Percentiles rank a stretch among this genome's conserved stretches.
These are phyloP conservation scores for Xyliphius kryptos DNA, from an alignment of 2,113 vertebrate genomes.

Conservation along the genomic window DNA sequence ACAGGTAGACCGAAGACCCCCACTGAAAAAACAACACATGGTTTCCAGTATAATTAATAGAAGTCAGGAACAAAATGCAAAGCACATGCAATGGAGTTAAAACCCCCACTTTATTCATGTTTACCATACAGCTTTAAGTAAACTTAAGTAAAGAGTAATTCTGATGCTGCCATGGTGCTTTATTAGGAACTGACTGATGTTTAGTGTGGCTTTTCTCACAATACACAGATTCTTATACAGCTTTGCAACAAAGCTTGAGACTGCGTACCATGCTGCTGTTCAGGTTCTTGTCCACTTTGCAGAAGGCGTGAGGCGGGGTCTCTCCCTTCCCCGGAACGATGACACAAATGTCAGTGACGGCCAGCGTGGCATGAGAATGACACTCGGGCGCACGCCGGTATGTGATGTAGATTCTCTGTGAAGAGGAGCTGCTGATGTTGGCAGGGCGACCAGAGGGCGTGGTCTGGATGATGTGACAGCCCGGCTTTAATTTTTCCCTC, in stretches of 20 bases:
- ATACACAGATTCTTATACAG: neutral
- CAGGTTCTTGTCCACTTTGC: conserved; percentile 96
- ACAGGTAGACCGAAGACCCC: conserved; percentile 93
- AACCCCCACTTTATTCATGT: neutral
- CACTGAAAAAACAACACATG: conserved; percentile 67
- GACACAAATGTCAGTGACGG: conserved; percentile 94
- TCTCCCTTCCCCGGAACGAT: conserved; percentile 94
- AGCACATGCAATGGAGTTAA: no score
- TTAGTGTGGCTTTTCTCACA: neutral
- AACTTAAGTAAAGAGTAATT: no score
- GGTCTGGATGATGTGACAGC: conserved; percentile 90
- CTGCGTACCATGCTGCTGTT: conserved; percentile 93
- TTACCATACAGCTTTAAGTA: neutral
- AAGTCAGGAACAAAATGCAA: no score
- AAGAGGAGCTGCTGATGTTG: conserved; percentile 87
- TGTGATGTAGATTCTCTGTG: conserved; percentile 89
- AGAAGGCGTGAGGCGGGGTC: conserved; percentile 92
- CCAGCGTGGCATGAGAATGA: conserved; percentile 82
- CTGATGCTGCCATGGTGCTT: neutral
- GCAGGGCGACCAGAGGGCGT: conserved; percentile 88
- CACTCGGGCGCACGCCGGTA: conserved; percentile 85
- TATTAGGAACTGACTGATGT: neutral
- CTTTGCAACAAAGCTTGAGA: neutral
- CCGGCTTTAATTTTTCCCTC: conserved; percentile 91
- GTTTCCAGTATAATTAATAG: no score